phyloP scores from a whole-genome alignment of 1,140 invertebrate genomes.

The Mylabris phalerata region DNA sequence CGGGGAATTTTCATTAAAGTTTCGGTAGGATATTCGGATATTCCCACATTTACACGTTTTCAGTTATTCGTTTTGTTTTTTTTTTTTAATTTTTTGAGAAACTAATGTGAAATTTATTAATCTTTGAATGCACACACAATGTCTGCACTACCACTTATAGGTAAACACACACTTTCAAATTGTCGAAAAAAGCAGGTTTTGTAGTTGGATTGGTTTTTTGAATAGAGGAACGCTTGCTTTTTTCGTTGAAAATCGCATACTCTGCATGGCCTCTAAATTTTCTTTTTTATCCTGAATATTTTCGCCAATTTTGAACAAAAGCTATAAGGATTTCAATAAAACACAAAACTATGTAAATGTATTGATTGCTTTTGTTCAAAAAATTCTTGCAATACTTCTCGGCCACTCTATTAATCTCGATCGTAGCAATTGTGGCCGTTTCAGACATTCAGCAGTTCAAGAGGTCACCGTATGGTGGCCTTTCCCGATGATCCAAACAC shows the following conservation, averaged over 20 bases:
- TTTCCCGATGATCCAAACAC: conserved; percentile 23
- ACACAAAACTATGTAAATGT: too few species aligned
- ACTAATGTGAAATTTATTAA: conserved; percentile 11
- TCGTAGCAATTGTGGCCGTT: conserved; percentile 64
- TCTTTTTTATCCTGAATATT: neutral
- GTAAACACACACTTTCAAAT: conserved; percentile 10
- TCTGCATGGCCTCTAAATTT: too few species aligned
- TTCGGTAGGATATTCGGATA: too few species aligned
- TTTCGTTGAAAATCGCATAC: too few species aligned
- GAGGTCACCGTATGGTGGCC: conserved; percentile 48
- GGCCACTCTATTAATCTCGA: conserved; percentile 31
- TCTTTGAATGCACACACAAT: conserved; percentile 15
- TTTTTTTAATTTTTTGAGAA: too few species aligned
- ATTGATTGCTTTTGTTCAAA: too few species aligned
- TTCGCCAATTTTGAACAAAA: too few species aligned
- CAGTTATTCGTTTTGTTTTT: too few species aligned
- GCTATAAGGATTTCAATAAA: too few species aligned
- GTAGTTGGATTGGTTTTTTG: neutral
- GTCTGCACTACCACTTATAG: conserved; percentile 15
- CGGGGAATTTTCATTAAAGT: too few species aligned
- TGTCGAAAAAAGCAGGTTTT: neutral
- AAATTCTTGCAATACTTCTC: too few species aligned
- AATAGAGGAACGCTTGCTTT: neutral
- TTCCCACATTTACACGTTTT: too few species aligned
- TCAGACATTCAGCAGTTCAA: conserved; percentile 58